These are phyloP conservation scores for Oscheius sp. DNA, from an alignment of 2,888 invertebrate species.

Conservation along the genomic window DNA sequence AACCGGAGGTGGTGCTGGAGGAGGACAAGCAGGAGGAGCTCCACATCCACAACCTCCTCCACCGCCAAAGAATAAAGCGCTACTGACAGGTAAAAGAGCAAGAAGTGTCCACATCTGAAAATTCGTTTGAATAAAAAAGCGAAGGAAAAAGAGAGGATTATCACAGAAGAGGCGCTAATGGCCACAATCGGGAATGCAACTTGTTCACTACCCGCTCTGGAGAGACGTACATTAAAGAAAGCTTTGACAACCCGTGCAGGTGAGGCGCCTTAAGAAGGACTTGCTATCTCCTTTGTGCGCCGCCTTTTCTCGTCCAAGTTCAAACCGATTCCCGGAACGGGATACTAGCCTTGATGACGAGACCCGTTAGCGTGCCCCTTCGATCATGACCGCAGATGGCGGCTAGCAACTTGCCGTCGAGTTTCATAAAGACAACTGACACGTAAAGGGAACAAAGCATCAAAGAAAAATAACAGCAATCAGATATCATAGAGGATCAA, in stretches of 20 bases:
- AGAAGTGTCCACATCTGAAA: slow-evolving; percentile 25
- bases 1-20: slow-evolving; percentile 43
- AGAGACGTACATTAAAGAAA: slow-evolving; percentile 26
- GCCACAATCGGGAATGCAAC: not conserved
- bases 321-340: slow-evolving; percentile 31
- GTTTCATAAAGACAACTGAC: not conserved
- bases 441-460: not conserved
- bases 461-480: not conserved
- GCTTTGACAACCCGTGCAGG: slow-evolving; percentile 27
- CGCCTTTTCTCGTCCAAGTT: slow-evolving; percentile 30
- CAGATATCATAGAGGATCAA: too few species aligned
- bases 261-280: slow-evolving; percentile 29
- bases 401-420: slow-evolving; percentile 18
- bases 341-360: slow-evolving; percentile 26
- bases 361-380: slow-evolving; percentile 22
- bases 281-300: slow-evolving; percentile 30
- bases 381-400: slow-evolving; percentile 15
- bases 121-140: not conserved
- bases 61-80: slow-evolving; percentile 57
- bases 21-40: slow-evolving; percentile 44
- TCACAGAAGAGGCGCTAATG: slow-evolving; percentile 4
- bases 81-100: slow-evolving; percentile 23
- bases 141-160: not conserved
- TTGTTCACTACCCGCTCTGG: not conserved
- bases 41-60: slow-evolving; percentile 44